phyloP scores from a whole-genome alignment of 2,797 vertebrate genomes.

The Cynodonichthys magdalenae region DNA sequence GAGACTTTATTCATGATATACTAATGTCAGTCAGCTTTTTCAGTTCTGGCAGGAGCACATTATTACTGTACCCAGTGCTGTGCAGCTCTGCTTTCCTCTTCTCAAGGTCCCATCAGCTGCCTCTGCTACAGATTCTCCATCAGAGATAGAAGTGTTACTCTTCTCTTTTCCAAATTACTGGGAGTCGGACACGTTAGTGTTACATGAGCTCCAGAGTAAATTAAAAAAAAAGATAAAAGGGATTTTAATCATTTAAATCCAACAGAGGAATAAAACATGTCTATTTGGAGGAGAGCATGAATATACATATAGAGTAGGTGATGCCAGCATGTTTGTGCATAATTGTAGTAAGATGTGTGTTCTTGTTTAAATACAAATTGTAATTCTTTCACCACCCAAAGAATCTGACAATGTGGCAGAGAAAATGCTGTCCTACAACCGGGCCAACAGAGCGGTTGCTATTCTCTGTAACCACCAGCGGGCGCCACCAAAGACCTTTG shows the following conservation, averaged over 20 bases:
- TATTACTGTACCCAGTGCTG: conserved; percentile 24
- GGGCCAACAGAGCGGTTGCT: conserved; percentile 84
- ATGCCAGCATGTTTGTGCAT: not conserved
- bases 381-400: conserved; percentile 9
- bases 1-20: conserved; percentile 29
- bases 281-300: conserved; percentile 1
- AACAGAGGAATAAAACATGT: conserved; percentile 17
- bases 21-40: conserved; percentile 22
- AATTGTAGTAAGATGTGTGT: not conserved
- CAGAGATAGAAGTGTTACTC: conserved; percentile 52
- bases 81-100: conserved; percentile 36
- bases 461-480: conserved; percentile 87
- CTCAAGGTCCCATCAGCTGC: conserved; percentile 41
- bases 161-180: conserved; percentile 46
- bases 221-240: conserved; percentile 6
- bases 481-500: conserved; percentile 85
- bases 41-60: conserved; percentile 29
- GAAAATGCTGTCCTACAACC: conserved; percentile 85
- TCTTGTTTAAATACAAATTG: conserved; percentile 16
- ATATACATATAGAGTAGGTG: not conserved
- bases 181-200: conserved; percentile 43
- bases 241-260: conserved; percentile 12
- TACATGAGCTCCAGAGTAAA: conserved; percentile 10
- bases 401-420: conserved; percentile 72
- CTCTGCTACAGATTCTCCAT: conserved; percentile 43